A percentile compares a stretch with the other conserved stretches of the same genome.
These are phyloP conservation scores for Pseudopipra pipra DNA, from an alignment of 2,113 vertebrate species.

Conservation along the genomic window DNA sequence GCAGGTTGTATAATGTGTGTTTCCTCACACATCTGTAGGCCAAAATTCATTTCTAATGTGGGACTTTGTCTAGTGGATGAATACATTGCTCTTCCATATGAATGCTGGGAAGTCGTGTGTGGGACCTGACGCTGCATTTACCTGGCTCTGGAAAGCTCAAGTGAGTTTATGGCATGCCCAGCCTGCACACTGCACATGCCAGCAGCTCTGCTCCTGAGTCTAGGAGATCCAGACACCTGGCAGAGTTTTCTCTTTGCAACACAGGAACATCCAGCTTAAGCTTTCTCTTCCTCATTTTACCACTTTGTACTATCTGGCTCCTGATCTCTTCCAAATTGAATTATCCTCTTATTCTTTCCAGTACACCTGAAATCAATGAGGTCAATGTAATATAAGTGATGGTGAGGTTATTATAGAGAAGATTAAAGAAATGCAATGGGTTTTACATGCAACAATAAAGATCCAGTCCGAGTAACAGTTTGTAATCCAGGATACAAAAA, in stretches of 20 bases:
- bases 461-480: not conserved
- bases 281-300: not conserved
- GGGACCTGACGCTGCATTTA: not conserved
- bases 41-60: not conserved
- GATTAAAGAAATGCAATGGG: not conserved
- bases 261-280: not conserved
- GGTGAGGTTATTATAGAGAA: not conserved
- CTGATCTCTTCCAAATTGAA: not conserved
- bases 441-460: not conserved
- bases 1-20: not conserved
- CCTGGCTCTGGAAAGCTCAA: not conserved
- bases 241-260: not conserved
- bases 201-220: not conserved
- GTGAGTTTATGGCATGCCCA: not conserved
- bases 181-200: not conserved
- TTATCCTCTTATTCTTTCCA: not conserved
- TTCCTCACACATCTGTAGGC: not conserved
- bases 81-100: fast-evolving
- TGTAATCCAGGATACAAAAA: not conserved
- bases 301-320: not conserved
- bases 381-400: not conserved
- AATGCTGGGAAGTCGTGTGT: not conserved
- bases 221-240: not conserved
- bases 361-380: not conserved
- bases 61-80: not conserved